These are phyloP conservation scores for Drosophila gaucha DNA, from an alignment of 2,888 invertebrate genomes.

Conservation along the genomic window DNA sequence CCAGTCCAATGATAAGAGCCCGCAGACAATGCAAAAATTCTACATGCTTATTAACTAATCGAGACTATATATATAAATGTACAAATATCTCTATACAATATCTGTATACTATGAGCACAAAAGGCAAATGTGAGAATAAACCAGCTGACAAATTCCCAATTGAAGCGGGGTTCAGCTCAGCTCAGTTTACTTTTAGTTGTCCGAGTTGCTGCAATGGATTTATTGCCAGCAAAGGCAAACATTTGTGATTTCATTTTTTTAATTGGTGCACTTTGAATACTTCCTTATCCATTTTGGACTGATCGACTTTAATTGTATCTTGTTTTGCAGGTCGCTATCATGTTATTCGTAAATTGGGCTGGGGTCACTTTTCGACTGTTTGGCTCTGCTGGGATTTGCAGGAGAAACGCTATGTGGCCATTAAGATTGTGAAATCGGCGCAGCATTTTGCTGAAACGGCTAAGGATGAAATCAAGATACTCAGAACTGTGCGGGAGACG, in stretches of 20 bases:
- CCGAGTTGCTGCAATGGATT: slow-evolving; percentile 65
- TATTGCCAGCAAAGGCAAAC: slow-evolving; percentile 68
- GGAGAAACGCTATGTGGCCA: slow-evolving; percentile 97
- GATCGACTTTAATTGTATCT: slow-evolving; percentile 12
- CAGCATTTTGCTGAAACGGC: slow-evolving; percentile 99
- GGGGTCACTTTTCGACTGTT: slow-evolving; percentile 99
- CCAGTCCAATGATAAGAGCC: slow-evolving; percentile 35
- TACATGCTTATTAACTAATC: slow-evolving; percentile 20
- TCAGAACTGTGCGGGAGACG: slow-evolving; percentile 97
- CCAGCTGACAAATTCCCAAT: slow-evolving; percentile 24
- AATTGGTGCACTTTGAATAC: slow-evolving; percentile 51
- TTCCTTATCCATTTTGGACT: not conserved
- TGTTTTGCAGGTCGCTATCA: slow-evolving; percentile 83
- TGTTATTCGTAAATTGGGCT: slow-evolving; percentile 91
- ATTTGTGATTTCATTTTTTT: slow-evolving; percentile 78
- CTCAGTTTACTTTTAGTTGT: slow-evolving; percentile 11
- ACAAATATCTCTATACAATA: slow-evolving; percentile 2
- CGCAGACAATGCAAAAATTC: slow-evolving; percentile 17
- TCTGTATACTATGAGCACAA: slow-evolving; percentile 22
- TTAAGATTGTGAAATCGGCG: slow-evolving; percentile 99
- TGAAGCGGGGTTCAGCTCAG: slow-evolving; percentile 3
- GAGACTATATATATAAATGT: not conserved
- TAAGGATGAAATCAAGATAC: slow-evolving; percentile 98
- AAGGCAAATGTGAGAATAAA: slow-evolving; percentile 32
- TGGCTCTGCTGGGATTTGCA: slow-evolving; percentile 99